Percentiles rank a stretch among this genome's conserved stretches.
Conservation (phyloP, 2,888 invertebrate genomes). For the Parasteatoda lunata region DNA sequence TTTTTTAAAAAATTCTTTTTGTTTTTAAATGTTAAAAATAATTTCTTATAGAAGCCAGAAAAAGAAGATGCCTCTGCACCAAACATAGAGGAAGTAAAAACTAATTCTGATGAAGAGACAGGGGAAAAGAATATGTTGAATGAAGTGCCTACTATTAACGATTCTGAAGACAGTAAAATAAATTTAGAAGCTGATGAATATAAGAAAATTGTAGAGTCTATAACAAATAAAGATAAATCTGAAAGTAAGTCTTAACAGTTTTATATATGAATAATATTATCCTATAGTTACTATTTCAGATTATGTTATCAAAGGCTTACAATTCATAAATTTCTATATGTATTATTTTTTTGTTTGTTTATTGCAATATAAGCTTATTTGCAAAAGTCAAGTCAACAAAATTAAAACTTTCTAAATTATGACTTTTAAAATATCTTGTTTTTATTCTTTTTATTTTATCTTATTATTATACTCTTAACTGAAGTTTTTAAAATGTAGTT, state of each 20-base stretch:
- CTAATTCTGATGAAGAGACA: slow-evolving; percentile 33
- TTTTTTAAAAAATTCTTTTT: too few species aligned
- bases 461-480: too few species aligned
- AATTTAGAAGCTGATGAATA: slow-evolving; percentile 82
- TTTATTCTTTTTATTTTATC: not conserved
- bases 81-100: slow-evolving; percentile 35
- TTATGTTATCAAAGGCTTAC: too few species aligned
- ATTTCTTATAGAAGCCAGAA: slow-evolving; percentile 3
- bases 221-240: slow-evolving; percentile 86
- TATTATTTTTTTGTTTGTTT: too few species aligned
- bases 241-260: slow-evolving; percentile 77
- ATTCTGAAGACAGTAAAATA: slow-evolving; percentile 21
- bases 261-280: not conserved
- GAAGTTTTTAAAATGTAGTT: too few species aligned
- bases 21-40: not conserved
- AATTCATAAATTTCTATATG: too few species aligned
- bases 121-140: slow-evolving; percentile 59
- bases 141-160: slow-evolving; percentile 13
- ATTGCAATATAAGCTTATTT: too few species aligned
- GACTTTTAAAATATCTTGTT: not conserved
- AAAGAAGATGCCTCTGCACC: slow-evolving; percentile 16
- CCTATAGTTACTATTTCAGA: not conserved
- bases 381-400: not conserved
- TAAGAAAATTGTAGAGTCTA: slow-evolving; percentile 92
- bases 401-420: not conserved